Percentiles rank a stretch among this genome's conserved stretches.
Evolutionary conservation across 2,797 vertebrate genomes (phyloP).

Genomic region (Acanthurus tractus): DNA sequence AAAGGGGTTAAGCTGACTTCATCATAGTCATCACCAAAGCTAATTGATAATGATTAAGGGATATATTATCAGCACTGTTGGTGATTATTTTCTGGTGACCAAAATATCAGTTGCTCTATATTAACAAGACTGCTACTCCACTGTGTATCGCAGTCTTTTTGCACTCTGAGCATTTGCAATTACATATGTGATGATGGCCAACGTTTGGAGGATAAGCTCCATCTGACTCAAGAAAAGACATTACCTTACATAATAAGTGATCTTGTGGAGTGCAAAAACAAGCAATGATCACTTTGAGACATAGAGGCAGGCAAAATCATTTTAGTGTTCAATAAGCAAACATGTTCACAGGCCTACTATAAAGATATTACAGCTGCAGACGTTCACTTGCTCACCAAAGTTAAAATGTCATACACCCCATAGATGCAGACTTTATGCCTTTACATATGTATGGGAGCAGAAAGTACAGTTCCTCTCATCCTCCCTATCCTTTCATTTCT

Average conservation of each 20-base stretch:
- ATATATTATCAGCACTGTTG: background rate
- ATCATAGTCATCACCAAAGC: too few species aligned
- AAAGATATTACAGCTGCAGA: background rate
- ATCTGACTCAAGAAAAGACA: background rate
- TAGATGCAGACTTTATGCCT: background rate
- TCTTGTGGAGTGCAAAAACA: background rate
- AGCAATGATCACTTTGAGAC: background rate
- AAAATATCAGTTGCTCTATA: background rate
- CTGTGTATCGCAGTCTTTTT: background rate
- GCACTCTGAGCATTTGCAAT: background rate
- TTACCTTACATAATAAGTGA: background rate
- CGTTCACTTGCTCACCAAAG: background rate
- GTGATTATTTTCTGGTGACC: background rate
- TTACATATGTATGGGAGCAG: background rate
- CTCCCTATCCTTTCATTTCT: background rate
- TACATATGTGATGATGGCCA: background rate
- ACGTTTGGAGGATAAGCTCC: background rate
- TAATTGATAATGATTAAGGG: too few species aligned
- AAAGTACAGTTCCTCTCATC: slow-evolving; percentile 9
- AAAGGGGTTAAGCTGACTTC: too few species aligned
- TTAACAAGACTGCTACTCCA: background rate
- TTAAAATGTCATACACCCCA: background rate
- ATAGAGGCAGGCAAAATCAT: background rate
- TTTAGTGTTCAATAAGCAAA: background rate
- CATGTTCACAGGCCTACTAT: too few species aligned